Evolutionary conservation across 1,140 invertebrate genomes (phyloP).

Genomic region (Condylostylus longicornis): DNA sequence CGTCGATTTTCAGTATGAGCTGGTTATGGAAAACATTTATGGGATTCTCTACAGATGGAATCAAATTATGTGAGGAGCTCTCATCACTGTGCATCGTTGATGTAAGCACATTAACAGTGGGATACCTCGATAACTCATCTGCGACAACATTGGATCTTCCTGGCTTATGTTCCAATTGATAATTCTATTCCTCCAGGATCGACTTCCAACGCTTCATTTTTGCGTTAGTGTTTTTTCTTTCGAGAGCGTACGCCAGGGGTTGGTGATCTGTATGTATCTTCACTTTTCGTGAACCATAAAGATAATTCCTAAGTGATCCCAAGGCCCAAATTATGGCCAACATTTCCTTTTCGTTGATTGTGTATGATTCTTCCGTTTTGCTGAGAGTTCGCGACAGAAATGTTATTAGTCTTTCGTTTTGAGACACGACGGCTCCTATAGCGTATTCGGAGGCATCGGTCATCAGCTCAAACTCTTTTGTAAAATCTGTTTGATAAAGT

Average conservation of each 20-base stretch:
- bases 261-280: constrained; percentile 11
- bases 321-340: constrained; percentile 24
- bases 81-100: constrained; percentile 4
- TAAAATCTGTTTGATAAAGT: constrained; percentile 21
- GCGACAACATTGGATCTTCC: constrained; percentile 24
- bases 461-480: constrained; percentile 17
- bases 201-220: constrained; percentile 20
- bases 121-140: constrained; percentile 16
- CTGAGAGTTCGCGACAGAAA: constrained; percentile 21
- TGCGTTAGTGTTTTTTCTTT: constrained; percentile 23
- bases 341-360: constrained; percentile 33
- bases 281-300: constrained; percentile 23
- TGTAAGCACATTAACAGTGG: not conserved
- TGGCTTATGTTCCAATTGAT: constrained; percentile 29
- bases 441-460: constrained; percentile 22
- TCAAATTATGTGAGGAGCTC: constrained; percentile 6
- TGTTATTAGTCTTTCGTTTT: constrained; percentile 21
- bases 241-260: constrained; percentile 24
- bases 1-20: constrained; percentile 4
- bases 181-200: constrained; percentile 17
- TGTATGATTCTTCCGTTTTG: constrained; percentile 15
- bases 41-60: constrained; percentile 4
- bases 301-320: constrained; percentile 30
- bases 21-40: constrained; percentile 10
- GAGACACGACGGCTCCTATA: constrained; percentile 12